phyloP scores from a whole-genome alignment of 2,888 invertebrate genomes.

The Merodon equestris region DNA sequence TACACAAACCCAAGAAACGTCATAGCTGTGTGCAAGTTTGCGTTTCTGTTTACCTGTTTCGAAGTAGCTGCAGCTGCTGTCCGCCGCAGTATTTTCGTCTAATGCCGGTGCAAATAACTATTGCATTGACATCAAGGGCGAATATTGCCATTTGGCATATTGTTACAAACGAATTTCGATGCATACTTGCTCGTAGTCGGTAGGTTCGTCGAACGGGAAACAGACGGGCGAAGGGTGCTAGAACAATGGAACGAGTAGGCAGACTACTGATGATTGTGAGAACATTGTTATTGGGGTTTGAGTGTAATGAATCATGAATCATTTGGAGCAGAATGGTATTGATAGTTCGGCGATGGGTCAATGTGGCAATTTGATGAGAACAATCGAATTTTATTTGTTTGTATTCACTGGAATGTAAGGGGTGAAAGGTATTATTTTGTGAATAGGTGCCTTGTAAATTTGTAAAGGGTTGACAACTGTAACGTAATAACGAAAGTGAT shows the following conservation, averaged over 20 bases:
- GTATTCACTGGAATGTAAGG: too few species aligned
- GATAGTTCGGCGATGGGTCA: slow-evolving; percentile 46
- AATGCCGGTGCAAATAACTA: slow-evolving; percentile 57
- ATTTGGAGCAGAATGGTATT: slow-evolving; percentile 51
- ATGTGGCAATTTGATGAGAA: slow-evolving; percentile 31
- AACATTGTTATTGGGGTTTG: slow-evolving; percentile 10
- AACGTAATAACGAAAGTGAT: too few species aligned
- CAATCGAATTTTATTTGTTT: slow-evolving; percentile 23
- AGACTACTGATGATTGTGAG: slow-evolving; percentile 32
- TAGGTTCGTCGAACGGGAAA: not conserved
- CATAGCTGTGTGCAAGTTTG: slow-evolving; percentile 7
- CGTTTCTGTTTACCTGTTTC: slow-evolving; percentile 42
- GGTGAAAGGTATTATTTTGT: too few species aligned
- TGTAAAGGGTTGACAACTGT: too few species aligned
- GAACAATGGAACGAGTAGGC: not conserved
- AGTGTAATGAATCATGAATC: slow-evolving; percentile 32
- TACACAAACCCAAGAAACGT: too few species aligned
- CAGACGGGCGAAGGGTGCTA: not conserved
- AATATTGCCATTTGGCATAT: slow-evolving; percentile 69
- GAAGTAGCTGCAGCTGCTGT: slow-evolving; percentile 35
- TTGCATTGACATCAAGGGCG: slow-evolving; percentile 68
- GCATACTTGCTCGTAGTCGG: slow-evolving; percentile 7
- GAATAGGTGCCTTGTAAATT: too few species aligned
- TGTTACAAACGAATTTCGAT: slow-evolving; percentile 37
- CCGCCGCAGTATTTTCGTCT: slow-evolving; percentile 36